A percentile compares a stretch with the other conserved stretches of the same genome.
Evolutionary conservation across 2,113 vertebrate species (phyloP).

Genomic region (Serilophus lunatus): DNA sequence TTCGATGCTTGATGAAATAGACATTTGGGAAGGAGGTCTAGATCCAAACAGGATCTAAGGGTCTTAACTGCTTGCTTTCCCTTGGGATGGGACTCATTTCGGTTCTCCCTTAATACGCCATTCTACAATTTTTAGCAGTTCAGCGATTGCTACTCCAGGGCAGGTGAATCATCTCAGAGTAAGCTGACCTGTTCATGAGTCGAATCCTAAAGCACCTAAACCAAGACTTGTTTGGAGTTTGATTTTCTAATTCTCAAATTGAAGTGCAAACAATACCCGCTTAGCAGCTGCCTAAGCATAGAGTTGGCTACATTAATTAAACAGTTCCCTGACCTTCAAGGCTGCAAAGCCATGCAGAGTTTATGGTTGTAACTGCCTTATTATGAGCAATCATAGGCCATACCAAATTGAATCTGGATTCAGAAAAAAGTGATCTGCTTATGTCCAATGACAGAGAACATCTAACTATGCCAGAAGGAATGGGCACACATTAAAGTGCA

Average conservation of each 20-base stretch:
- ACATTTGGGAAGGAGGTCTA: neutral
- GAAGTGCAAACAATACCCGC: neutral
- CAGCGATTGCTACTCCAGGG: neutral
- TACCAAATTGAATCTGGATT: neutral
- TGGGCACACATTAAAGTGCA: neutral
- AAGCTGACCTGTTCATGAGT: constrained; percentile 20
- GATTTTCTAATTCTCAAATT: neutral
- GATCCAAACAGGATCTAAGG: neutral
- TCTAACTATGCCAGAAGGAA: neutral
- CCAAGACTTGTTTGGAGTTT: neutral
- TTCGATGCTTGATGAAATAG: neutral
- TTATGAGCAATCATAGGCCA: neutral
- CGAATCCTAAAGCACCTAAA: neutral
- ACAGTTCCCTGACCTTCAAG: neutral
- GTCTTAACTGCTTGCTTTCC: neutral
- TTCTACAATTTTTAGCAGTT: neutral
- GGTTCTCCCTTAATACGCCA: neutral
- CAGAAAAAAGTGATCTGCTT: neutral
- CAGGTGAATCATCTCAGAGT: constrained; percentile 16
- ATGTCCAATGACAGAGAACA: neutral
- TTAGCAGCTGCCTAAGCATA: neutral
- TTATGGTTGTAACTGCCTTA: neutral
- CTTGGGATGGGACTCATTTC: neutral
- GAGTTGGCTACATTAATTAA: neutral
- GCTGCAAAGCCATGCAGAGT: neutral